A percentile compares a stretch with the other conserved stretches of the same genome.
These are phyloP conservation scores for Rhogogaster chlorosoma DNA, from an alignment of 2,888 invertebrate genomes.

Conservation along the genomic window DNA sequence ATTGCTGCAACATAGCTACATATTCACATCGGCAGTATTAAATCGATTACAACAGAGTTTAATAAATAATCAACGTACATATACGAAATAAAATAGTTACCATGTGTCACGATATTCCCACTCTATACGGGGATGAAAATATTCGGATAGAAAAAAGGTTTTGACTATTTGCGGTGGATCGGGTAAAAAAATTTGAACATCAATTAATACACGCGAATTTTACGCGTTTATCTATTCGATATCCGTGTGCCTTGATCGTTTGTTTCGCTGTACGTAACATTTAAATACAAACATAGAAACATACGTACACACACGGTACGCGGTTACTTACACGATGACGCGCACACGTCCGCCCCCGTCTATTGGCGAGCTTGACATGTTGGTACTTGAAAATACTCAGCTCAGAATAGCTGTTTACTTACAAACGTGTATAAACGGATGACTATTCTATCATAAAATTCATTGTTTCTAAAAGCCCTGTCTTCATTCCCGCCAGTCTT, in stretches of 20 bases:
- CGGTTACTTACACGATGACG: background rate
- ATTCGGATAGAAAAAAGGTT: no score
- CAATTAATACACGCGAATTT: no score
- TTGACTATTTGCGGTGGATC: no score
- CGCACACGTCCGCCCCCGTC: constrained; percentile 33
- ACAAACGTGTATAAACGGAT: background rate
- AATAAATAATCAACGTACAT: no score
- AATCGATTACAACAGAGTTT: background rate
- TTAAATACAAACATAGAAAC: background rate
- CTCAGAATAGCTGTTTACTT: constrained; percentile 46
- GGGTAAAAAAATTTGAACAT: no score
- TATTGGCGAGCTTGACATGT: constrained; percentile 42
- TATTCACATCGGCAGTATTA: no score
- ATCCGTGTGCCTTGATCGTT: no score
- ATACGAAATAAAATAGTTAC: no score
- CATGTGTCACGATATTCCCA: no score
- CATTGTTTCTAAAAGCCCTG: constrained; percentile 4
- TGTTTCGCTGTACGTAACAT: background rate
- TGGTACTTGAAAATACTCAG: constrained; percentile 48
- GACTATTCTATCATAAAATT: background rate
- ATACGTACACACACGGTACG: background rate
- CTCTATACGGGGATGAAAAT: no score
- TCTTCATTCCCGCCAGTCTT: background rate
- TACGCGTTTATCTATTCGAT: no score
- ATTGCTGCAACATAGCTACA: background rate